Evolutionary conservation across 2,888 invertebrate species (phyloP).

Genomic region (Euphydryas editha): DNA sequence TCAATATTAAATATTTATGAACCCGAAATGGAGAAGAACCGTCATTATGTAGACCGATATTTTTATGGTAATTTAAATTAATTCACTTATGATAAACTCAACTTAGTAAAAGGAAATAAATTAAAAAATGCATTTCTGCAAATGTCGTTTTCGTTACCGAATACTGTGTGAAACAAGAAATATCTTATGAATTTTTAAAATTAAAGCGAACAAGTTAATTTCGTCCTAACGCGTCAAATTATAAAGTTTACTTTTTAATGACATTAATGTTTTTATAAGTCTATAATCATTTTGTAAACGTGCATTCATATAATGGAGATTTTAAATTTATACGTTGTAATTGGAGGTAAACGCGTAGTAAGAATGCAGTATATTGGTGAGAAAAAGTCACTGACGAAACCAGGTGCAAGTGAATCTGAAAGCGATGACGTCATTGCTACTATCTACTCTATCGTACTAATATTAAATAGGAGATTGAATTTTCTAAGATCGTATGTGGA

Average conservation of each 20-base stretch:
- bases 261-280: slow-evolving; percentile 40
- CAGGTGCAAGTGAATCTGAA: slow-evolving; percentile 58
- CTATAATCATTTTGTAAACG: slow-evolving; percentile 63
- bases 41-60: slow-evolving; percentile 72
- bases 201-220: slow-evolving; percentile 28
- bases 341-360: slow-evolving; percentile 60
- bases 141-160: slow-evolving; percentile 65
- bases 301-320: slow-evolving; percentile 59
- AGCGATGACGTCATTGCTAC: neutral
- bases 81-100: slow-evolving; percentile 78
- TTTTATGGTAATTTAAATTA: slow-evolving; percentile 79
- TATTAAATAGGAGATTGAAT: neutral
- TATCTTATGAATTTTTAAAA: slow-evolving; percentile 48
- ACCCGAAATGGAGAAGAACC: slow-evolving; percentile 51
- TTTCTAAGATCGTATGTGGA: too few relatives aligned
- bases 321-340: slow-evolving; percentile 70
- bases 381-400: slow-evolving; percentile 57
- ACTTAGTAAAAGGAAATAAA: slow-evolving; percentile 58
- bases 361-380: slow-evolving; percentile 61
- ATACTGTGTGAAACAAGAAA: slow-evolving; percentile 65
- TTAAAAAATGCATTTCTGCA: slow-evolving; percentile 56
- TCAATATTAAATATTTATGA: slow-evolving; percentile 62
- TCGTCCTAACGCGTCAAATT: slow-evolving; percentile 35
- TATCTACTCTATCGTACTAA: neutral
- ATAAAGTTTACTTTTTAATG: slow-evolving; percentile 42